phyloP scores from a whole-genome alignment of 1,140 invertebrate genomes.

The Physella acuta region DNA sequence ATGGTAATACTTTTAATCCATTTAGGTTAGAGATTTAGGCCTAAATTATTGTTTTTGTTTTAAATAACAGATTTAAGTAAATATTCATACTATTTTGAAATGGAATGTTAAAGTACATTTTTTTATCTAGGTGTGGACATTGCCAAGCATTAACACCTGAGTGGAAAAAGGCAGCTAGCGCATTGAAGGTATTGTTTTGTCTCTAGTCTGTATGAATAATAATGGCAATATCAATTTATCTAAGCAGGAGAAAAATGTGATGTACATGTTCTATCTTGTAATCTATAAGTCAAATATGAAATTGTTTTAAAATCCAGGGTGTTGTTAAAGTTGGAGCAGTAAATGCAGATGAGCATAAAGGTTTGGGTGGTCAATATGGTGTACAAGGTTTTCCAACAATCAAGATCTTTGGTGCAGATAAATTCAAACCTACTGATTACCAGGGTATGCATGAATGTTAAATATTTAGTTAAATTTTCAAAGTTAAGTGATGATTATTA shows the following conservation, averaged over 20 bases:
- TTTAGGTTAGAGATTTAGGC: background rate
- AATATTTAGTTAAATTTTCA: background rate
- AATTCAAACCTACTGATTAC: slow-evolving; percentile 84
- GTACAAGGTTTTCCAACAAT: slow-evolving; percentile 94
- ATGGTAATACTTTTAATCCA: no score
- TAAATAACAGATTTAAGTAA: background rate
- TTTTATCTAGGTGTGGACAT: slow-evolving; percentile 67
- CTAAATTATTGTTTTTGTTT: background rate
- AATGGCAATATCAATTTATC: background rate
- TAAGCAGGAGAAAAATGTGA: no score
- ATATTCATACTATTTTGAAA: no score
- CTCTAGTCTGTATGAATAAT: background rate
- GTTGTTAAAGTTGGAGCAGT: slow-evolving; percentile 91
- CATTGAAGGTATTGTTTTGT: slow-evolving; percentile 75
- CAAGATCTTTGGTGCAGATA: slow-evolving; percentile 89
- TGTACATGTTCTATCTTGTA: no score
- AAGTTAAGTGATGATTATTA: background rate
- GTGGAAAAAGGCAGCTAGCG: slow-evolving; percentile 91
- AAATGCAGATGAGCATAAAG: slow-evolving; percentile 86
- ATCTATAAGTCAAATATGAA: no score
- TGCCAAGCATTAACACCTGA: slow-evolving; percentile 95
- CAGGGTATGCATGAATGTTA: slow-evolving; percentile 67
- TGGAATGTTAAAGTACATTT: no score
- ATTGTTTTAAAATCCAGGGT: no score
- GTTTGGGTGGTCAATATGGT: slow-evolving; percentile 77